Evolutionary conservation across 2,888 invertebrate genomes (phyloP).

Genomic region (Drosophila melanocephala): DNA sequence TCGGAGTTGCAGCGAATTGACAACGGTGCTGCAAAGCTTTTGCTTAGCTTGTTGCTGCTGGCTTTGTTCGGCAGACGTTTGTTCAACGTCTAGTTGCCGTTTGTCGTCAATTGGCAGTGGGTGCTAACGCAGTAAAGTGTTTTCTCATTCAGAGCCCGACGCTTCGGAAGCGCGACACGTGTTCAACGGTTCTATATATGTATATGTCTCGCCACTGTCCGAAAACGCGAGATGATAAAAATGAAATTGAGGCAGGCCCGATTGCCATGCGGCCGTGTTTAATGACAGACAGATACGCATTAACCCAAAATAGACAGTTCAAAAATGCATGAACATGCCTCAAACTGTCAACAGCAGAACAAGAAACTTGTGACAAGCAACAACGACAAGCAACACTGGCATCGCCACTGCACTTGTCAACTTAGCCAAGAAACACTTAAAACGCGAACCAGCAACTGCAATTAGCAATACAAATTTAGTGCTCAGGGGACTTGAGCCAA

Average conservation of each 20-base stretch:
- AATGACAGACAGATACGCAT: slow-evolving; percentile 11
- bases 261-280: slow-evolving; percentile 4
- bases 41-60: slow-evolving; percentile 23
- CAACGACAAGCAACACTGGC: slow-evolving; percentile 30
- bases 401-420: slow-evolving; percentile 27
- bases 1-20: slow-evolving; percentile 51
- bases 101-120: slow-evolving; percentile 47
- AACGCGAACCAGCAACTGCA: slow-evolving; percentile 51
- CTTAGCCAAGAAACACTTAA: slow-evolving; percentile 56
- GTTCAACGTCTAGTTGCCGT: slow-evolving; percentile 16
- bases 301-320: slow-evolving; percentile 53
- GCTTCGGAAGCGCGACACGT: slow-evolving; percentile 60
- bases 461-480: slow-evolving; percentile 50
- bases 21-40: slow-evolving; percentile 29
- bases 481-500: neutral
- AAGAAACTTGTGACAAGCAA: slow-evolving; percentile 54
- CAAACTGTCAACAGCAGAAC: slow-evolving; percentile 22
- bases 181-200: slow-evolving; percentile 17
- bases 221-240: slow-evolving; percentile 34
- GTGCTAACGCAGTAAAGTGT: slow-evolving; percentile 37
- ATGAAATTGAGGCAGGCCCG: slow-evolving; percentile 46
- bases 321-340: slow-evolving; percentile 66
- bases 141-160: slow-evolving; percentile 55
- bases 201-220: slow-evolving; percentile 12
- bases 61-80: slow-evolving; percentile 5